These are phyloP conservation scores for Lampropteryx suffumata DNA, from an alignment of 2,888 invertebrate genomes.

Conservation along the genomic window DNA sequence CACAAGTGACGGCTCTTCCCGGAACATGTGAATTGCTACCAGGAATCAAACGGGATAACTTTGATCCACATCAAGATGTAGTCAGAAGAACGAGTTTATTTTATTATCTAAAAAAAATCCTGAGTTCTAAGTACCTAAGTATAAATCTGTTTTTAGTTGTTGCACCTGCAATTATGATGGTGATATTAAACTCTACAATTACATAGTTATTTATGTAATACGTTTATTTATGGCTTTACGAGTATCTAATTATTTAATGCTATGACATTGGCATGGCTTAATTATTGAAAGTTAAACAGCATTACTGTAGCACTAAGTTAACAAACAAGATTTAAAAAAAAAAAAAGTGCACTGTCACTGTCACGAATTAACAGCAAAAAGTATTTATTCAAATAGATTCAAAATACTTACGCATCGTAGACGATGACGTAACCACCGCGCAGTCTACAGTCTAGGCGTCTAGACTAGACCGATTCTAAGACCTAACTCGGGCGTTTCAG, in stretches of 20 bases:
- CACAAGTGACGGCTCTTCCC: slow-evolving; percentile 21
- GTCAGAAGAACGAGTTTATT: slow-evolving; percentile 2
- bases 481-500: slow-evolving; percentile 38
- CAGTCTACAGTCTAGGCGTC: slow-evolving; percentile 21
- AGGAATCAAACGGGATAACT: slow-evolving; percentile 39
- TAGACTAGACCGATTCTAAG: slow-evolving; percentile 25
- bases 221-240: too few relatives aligned
- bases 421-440: slow-evolving; percentile 18
- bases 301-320: too few relatives aligned
- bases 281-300: neutral
- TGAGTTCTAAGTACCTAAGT: too few relatives aligned
- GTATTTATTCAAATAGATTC: neutral
- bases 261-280: too few relatives aligned
- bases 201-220: too few relatives aligned
- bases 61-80: slow-evolving; percentile 26
- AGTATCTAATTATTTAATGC: too few relatives aligned
- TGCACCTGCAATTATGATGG: too few relatives aligned
- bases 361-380: neutral
- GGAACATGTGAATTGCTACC: slow-evolving; percentile 29
- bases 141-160: too few relatives aligned
- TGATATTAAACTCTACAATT: too few relatives aligned
- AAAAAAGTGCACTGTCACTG: too few relatives aligned
- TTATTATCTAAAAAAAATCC: slow-evolving; percentile 4
- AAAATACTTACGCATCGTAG: neutral
- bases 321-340: too few relatives aligned